Base-by-base conservation (phyloP, 2,113 vertebrate genomes). In the Lagopus muta region DNA sequence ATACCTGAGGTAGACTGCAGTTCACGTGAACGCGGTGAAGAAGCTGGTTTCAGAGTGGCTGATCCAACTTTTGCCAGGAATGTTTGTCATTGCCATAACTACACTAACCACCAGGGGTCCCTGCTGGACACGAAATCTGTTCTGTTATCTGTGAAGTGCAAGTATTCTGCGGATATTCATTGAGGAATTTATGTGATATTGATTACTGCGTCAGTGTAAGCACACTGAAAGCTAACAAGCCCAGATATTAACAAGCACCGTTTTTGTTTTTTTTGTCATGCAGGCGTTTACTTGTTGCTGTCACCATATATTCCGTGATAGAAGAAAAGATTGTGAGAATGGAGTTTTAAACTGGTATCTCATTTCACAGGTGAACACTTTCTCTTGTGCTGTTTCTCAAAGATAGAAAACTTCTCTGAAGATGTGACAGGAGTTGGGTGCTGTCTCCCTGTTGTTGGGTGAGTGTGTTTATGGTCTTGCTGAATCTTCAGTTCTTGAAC, bases 91-190 rank as follows among this genome's bases (percentile, higher is more conserved):
- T 90, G 66, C 40, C 62, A 25, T 60, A 81, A 43, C 19, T 70
- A 10, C 40, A 25, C 71, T 62, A 28, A 84, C 43, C 81, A 89
- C 62, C 85, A 94, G 92, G 40, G 72, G 94, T 67, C 90, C 78
- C 73, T 45, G 76, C 48, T 42, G 71, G 34, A 65, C 87, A 30
- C 16, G 28, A 82, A 94, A 86, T 5, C 69, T 27, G 21, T 71
- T 3, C 27, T 72, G 25, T 34, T 40, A 6, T 66, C 70, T 80
- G 36, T 11, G 58, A 93, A 93, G 83, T 48, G 5, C n/a, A 50
- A 62, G 12, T 12, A 21, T 13, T n/a, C 50, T 38, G 43, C 71
- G 54, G 22, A 5, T 10, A 6, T 25, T 86, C 20, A 40, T n/a
- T 38, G 34, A 34, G 69, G 25, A 69, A 76, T 70, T 57, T 30